phyloP scores from a whole-genome alignment of 2,888 invertebrate genomes.

The Fragum fragum region DNA sequence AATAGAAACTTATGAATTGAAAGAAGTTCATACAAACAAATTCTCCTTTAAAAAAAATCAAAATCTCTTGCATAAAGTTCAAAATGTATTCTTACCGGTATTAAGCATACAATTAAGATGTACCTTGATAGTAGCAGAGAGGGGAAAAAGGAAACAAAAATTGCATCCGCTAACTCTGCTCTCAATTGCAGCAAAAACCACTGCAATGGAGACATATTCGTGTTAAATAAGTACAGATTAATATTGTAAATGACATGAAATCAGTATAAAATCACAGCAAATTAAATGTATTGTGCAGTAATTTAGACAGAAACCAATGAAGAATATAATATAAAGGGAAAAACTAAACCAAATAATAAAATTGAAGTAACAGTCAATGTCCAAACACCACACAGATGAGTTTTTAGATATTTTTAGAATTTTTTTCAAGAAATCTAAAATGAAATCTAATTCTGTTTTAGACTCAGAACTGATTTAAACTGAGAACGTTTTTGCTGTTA shows the following conservation, averaged over 20 bases:
- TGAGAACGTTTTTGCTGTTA: too few species aligned
- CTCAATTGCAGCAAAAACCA: constrained; percentile 63
- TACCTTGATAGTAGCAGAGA: constrained; percentile 11
- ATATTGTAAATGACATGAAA: constrained; percentile 41
- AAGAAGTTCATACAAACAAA: neutral
- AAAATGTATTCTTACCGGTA: neutral
- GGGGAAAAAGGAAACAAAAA: constrained; percentile 19
- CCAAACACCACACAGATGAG: neutral
- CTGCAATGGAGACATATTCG: constrained; percentile 44
- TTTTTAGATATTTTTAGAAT: too few species aligned
- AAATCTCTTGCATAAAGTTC: constrained; percentile 1
- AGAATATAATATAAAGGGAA: constrained; percentile 9
- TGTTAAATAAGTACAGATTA: constrained; percentile 17
- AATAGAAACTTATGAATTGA: too few species aligned
- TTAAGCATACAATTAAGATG: neutral
- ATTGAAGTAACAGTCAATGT: neutral
- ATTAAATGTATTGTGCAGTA: constrained; percentile 31
- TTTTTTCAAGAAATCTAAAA: too few species aligned
- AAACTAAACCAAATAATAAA: constrained; percentile 10
- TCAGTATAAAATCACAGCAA: constrained; percentile 59
- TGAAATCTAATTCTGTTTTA: too few species aligned
- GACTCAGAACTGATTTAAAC: too few species aligned
- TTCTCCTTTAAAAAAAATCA: neutral
- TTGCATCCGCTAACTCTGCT: constrained; percentile 27
- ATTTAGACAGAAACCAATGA: constrained; percentile 25